Conservation (phyloP, 2,113 vertebrate species). For the Cyprinodon variegatus region DNA sequence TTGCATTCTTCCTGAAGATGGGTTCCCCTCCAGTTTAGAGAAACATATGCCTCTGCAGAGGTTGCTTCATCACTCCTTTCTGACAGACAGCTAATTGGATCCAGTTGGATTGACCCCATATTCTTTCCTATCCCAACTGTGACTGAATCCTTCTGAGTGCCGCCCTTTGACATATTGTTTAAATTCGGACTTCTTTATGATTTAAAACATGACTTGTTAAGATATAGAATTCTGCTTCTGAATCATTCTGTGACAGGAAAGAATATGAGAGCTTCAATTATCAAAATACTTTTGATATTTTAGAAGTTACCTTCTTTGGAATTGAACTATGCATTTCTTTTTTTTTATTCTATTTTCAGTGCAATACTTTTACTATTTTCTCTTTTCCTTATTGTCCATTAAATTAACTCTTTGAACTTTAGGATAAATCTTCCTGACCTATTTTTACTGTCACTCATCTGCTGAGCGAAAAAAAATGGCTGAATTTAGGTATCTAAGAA, state of each 20-base stretch:
- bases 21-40: conserved; percentile 26
- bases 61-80: conserved; percentile 47
- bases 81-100: conserved; percentile 74
- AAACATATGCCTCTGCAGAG: conserved; percentile 45
- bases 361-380: conserved; percentile 11
- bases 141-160: conserved; percentile 58
- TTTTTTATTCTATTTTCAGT: not conserved
- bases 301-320: conserved; percentile 14
- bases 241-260: conserved; percentile 30
- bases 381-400: conserved; percentile 30
- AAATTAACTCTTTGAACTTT: conserved; percentile 45
- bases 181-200: conserved; percentile 39
- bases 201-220: conserved; percentile 45
- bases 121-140: conserved; percentile 48
- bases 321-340: not conserved
- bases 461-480: conserved; percentile 21
- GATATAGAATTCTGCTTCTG: conserved; percentile 6
- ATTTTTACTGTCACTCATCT: conserved; percentile 30
- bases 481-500: conserved; percentile 52
- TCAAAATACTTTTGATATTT: conserved; percentile 19
- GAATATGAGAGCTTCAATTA: conserved; percentile 10
- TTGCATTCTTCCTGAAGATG: conserved; percentile 24
- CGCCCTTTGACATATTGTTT: conserved; percentile 51
- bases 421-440: conserved; percentile 43
- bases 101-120: conserved; percentile 66